phyloP scores from a whole-genome alignment of 1,140 invertebrate species.

The Pseudachorutes palmiensis region DNA sequence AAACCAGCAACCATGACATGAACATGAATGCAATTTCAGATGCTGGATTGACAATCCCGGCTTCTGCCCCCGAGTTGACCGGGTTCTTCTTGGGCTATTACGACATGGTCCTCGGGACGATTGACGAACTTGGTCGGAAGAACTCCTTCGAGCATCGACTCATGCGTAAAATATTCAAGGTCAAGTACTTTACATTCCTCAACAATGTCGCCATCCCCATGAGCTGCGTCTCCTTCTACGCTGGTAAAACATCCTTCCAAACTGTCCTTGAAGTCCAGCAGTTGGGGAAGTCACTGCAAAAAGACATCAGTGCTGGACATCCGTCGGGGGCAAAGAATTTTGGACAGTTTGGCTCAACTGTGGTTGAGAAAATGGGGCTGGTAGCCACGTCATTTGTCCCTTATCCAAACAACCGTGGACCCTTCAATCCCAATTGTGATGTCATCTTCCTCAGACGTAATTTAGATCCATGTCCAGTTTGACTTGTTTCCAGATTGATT shows the following conservation, averaged over 20 bases:
- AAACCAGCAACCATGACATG: background rate
- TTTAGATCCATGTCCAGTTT: background rate
- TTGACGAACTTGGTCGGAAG: background rate
- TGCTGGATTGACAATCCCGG: too few relatives aligned
- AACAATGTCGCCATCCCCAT: constrained; percentile 14
- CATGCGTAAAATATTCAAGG: constrained; percentile 8
- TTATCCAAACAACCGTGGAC: background rate
- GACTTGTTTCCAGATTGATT: background rate
- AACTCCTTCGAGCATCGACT: background rate
- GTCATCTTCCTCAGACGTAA: background rate
- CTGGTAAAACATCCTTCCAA: constrained; percentile 8
- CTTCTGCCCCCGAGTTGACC: too few relatives aligned
- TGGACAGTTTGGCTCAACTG: background rate
- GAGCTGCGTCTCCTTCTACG: constrained; percentile 21
- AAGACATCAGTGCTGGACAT: background rate
- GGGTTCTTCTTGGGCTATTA: too few relatives aligned
- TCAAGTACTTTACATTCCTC: constrained; percentile 21
- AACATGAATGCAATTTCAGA: too few relatives aligned
- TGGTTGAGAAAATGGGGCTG: constrained; percentile 12
- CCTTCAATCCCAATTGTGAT: background rate
- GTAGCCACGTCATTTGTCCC: constrained; percentile 9
- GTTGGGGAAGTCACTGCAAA: constrained; percentile 2
- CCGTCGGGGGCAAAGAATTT: background rate
- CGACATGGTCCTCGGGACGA: background rate
- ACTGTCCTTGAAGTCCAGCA: constrained; percentile 1